Evolutionary conservation across 1,140 invertebrate species (phyloP).

Genomic region (Dryas iulia): DNA sequence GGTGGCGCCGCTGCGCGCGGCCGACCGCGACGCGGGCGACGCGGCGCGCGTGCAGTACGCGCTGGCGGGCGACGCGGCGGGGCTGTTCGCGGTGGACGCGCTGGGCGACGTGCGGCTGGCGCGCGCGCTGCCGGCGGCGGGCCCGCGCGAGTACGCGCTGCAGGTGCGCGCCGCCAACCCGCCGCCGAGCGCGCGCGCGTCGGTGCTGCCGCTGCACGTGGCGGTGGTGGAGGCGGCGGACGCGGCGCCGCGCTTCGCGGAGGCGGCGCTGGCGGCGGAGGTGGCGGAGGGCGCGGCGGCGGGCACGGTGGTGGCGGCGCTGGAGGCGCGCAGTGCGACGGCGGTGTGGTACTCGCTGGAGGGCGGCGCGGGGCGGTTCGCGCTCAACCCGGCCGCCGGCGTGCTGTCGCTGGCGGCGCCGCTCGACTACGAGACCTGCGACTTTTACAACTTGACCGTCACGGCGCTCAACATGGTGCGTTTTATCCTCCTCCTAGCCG

Average conservation of each 20-base stretch:
- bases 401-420: conserved; percentile 86
- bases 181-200: conserved; percentile 87
- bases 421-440: conserved; percentile 89
- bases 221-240: conserved; percentile 94
- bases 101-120: conserved; percentile 89
- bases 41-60: conserved; percentile 47
- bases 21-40: conserved; percentile 42
- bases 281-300: conserved; percentile 91
- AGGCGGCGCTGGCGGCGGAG: conserved; percentile 82
- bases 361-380: conserved; percentile 88
- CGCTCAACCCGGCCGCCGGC: conserved; percentile 92
- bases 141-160: conserved; percentile 89
- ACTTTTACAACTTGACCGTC: conserved; percentile 91
- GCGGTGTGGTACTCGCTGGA: conserved; percentile 91
- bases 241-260: conserved; percentile 86
- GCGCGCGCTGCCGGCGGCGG: conserved; percentile 86
- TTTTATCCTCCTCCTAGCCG: not conserved
- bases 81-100: conserved; percentile 90
- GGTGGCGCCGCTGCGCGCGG: conserved; percentile 50
- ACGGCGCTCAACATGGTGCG: conserved; percentile 92
- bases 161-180: conserved; percentile 90
- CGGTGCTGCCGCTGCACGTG: conserved; percentile 91
- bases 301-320: conserved; percentile 88
- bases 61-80: conserved; percentile 85
- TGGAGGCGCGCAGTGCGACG: conserved; percentile 89